Evolutionary conservation across 2,113 vertebrate genomes (phyloP).

Genomic region (Plecturocebus donacophilus): DNA sequence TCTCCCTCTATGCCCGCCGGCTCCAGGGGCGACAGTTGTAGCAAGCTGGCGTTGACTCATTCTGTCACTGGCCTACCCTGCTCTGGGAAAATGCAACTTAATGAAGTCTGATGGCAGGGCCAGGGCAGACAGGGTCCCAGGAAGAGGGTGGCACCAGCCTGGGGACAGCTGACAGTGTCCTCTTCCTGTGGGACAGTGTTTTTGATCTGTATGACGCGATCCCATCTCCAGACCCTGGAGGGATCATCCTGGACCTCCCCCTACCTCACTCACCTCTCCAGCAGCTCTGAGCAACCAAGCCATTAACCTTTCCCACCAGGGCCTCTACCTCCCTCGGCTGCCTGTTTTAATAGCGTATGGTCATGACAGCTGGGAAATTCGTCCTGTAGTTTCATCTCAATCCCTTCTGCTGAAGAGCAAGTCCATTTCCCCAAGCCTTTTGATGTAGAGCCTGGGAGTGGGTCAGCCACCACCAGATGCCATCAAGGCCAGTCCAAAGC

Average conservation of each 20-base stretch:
- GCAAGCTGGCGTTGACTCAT: conserved; percentile 74
- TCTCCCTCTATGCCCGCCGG: conserved; percentile 67
- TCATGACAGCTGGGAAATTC: conserved; percentile 55
- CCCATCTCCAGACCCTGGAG: neutral
- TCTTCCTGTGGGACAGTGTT: neutral
- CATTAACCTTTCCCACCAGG: neutral
- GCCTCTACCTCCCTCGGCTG: conserved; percentile 1
- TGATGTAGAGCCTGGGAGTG: conserved; percentile 18
- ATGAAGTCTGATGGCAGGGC: conserved; percentile 54
- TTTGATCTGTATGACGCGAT: neutral
- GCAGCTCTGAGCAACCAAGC: neutral
- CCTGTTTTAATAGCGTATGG: conserved; percentile 54
- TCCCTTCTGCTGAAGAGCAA: conserved; percentile 44
- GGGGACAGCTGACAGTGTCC: neutral
- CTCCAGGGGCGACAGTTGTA: conserved; percentile 78
- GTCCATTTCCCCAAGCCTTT: neutral
- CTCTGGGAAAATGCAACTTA: conserved; percentile 74
- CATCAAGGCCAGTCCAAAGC: neutral
- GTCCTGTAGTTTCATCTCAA: conserved; percentile 47
- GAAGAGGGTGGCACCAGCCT: neutral
- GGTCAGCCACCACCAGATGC: neutral
- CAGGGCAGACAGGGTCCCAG: conserved; percentile 38
- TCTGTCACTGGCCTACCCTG: conserved; percentile 65
- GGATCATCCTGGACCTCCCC: neutral
- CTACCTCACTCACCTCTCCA: neutral